A percentile compares a stretch with the other conserved stretches of the same genome.
Conservation (phyloP, 2,888 invertebrate genomes). For the Homarus gammarus region DNA sequence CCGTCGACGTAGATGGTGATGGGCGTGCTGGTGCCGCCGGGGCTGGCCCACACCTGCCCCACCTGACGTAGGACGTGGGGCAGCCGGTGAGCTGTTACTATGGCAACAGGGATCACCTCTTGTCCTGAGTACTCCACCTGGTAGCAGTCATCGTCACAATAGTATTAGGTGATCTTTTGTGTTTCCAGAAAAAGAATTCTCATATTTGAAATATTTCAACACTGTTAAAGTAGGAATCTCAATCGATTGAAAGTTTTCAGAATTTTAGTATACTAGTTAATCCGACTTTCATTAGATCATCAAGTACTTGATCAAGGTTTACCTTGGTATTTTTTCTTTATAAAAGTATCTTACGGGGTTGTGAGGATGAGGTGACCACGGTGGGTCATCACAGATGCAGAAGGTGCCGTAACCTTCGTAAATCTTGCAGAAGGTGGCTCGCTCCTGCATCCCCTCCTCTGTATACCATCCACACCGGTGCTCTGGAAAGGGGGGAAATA, state of each 20-base stretch:
- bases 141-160: background rate
- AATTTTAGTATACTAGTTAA: too few relatives aligned
- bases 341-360: background rate
- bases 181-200: too few relatives aligned
- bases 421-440: conserved; percentile 39
- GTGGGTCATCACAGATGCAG: conserved; percentile 35
- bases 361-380: conserved; percentile 11
- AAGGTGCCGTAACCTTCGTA: conserved; percentile 63
- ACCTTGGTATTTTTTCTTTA: too few relatives aligned
- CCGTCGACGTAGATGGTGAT: conserved; percentile 60
- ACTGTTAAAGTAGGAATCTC: too few relatives aligned
- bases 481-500: too few relatives aligned
- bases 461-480: conserved; percentile 29
- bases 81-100: conserved; percentile 53
- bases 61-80: conserved; percentile 64
- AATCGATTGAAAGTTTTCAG: too few relatives aligned
- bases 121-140: background rate
- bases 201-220: too few relatives aligned
- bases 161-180: too few relatives aligned
- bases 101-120: conserved; percentile 57
- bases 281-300: too few relatives aligned
- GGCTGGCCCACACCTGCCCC: conserved; percentile 43
- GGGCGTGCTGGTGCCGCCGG: conserved; percentile 53
- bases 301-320: too few relatives aligned
- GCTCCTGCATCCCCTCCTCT: background rate